Base-by-base conservation (phyloP, 2,113 vertebrate genomes). In the Dicerorhinus sumatrensis region DNA sequence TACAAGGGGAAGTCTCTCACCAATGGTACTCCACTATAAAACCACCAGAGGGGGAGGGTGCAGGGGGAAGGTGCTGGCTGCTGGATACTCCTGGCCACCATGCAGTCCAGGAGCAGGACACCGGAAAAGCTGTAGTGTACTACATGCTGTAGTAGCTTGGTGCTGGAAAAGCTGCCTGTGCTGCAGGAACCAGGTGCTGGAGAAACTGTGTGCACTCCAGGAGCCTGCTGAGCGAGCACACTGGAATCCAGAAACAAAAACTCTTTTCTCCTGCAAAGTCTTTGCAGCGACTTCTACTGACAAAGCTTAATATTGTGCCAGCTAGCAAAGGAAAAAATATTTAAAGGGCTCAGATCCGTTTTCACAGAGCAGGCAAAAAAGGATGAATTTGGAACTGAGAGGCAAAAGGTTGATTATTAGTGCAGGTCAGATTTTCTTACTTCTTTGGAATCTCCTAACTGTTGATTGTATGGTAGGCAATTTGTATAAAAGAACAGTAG, bases 321-420 rank as follows among this genome's bases (percentile, higher is more conserved):
- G 11, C 39, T 86, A 39, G 75, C 46, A 96, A 79, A 73, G 36
- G 33, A 48, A 36, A 42, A 85, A 81, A 20, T 33, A 81, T 60
- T 80, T 69, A 83, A 82, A 96, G 17, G 56, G 42, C 65, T 88
- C 48, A 91, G 56, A 70, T 96, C 48, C 56, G 7, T 93, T 97
- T 97, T 58, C 69, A 94, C 23, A 94, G n/a, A 90, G 65, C 31
- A 75, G 72, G 54, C 36, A 85, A 94, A 80, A 95, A 79, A 54
- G 56, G 79, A 79, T 73, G 63, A 58, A 79, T 91, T 96, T 96
- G 63, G 63, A 88, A 48, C 11, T 39, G 23, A 65, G 62, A 89
- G 80, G 20, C 33, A 84, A 23, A 85, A 54, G 82, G 21, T 31
- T 56, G 39, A 86, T 94, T 75, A 85, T 86, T 89, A 88, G 48